A percentile compares a stretch with the other conserved stretches of the same genome.
These are phyloP conservation scores for Drepanosiphum platanoidis DNA, from an alignment of 2,888 invertebrate species.

Conservation along the genomic window DNA sequence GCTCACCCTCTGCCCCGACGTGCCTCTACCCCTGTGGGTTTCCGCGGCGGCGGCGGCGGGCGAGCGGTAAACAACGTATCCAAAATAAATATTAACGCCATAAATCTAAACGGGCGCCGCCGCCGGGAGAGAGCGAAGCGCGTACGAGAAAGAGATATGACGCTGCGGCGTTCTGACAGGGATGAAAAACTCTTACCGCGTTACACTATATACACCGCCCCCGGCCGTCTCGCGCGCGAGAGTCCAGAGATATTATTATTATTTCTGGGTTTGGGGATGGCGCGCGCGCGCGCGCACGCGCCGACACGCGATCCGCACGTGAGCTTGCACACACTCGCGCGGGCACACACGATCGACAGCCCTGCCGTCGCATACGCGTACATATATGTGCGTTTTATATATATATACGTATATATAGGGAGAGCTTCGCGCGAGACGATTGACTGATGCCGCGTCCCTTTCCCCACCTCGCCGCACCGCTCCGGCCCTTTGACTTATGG, in stretches of 20 bases:
- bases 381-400: no score
- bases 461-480: not conserved
- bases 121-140: conserved; percentile 10
- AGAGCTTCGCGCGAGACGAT: conserved; percentile 42
- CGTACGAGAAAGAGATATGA: conserved; percentile 37
- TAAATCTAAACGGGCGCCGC: conserved; percentile 50
- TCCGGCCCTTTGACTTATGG: conserved; percentile 54
- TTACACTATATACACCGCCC: not conserved
- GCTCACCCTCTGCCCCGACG: not conserved
- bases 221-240: not conserved
- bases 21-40: not conserved
- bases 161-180: conserved; percentile 41
- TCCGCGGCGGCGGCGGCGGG: not conserved
- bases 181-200: conserved; percentile 57
- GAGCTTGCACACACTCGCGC: not conserved
- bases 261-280: conserved; percentile 44
- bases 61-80: conserved; percentile 52
- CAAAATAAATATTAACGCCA: conserved; percentile 61
- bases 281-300: not conserved
- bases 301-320: not conserved
- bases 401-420: not conserved
- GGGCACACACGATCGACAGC: no score
- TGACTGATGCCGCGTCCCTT: conserved; percentile 54
- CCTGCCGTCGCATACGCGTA: no score
- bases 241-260: conserved; percentile 54